Percentiles rank a stretch among this genome's conserved stretches.
These are phyloP conservation scores for Muntiacus muntjak DNA, from an alignment of 2,113 vertebrate species.

Conservation along the genomic window DNA sequence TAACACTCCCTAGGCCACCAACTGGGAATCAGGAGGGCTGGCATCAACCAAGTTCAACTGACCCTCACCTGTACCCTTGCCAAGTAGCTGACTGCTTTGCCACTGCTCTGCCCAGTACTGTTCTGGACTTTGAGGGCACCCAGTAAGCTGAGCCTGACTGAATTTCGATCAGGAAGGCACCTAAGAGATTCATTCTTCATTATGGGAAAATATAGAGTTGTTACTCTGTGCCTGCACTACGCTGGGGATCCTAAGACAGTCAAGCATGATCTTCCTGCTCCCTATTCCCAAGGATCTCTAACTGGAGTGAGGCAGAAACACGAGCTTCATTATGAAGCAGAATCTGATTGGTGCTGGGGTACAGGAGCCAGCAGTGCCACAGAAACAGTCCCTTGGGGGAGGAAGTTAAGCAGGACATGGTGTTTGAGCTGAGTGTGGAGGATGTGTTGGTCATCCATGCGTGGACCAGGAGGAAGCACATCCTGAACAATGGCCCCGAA, in stretches of 20 bases:
- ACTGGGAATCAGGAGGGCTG: neutral
- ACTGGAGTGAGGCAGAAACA: neutral
- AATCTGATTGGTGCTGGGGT: rapidly evolving
- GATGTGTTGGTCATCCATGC: neutral
- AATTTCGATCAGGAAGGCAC: neutral
- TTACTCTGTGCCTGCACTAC: neutral
- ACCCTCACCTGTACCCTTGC: neutral
- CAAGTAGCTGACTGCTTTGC: neutral
- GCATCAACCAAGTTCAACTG: too few relatives aligned
- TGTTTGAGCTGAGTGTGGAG: neutral
- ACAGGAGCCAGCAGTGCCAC: neutral
- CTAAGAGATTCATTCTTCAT: neutral
- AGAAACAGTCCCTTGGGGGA: neutral
- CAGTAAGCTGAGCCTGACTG: neutral
- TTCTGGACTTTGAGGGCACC: neutral
- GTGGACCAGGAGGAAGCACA: neutral
- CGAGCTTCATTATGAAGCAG: neutral
- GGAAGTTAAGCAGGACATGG: neutral
- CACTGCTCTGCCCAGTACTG: too few relatives aligned
- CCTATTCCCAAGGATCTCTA: neutral
- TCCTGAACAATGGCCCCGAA: neutral
- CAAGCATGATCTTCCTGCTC: neutral
- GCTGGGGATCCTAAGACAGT: neutral
- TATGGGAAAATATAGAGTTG: neutral
- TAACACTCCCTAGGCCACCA: neutral